Percentiles rank a stretch among this genome's conserved stretches.
Evolutionary conservation across 2,888 invertebrate species (phyloP).

Genomic region (Thera britannica): DNA sequence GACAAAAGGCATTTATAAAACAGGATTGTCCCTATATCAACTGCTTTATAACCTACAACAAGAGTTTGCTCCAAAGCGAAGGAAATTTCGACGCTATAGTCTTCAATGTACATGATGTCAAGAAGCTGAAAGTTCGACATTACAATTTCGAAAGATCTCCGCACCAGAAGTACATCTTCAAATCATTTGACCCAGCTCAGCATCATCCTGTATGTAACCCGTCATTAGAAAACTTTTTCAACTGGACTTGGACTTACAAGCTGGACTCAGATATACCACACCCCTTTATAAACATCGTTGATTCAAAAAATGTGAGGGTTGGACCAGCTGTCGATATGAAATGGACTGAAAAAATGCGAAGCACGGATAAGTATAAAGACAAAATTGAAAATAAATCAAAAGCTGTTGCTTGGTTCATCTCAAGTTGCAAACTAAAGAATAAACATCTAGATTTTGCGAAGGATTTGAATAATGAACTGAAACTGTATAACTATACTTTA

Average conservation of each 20-base stretch:
- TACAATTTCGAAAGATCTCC: conserved; percentile 56
- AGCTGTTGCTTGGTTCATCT: conserved; percentile 67
- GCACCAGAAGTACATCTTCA: conserved; percentile 69
- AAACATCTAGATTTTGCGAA: conserved; percentile 59
- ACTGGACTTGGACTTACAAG: conserved; percentile 78
- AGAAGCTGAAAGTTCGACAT: conserved; percentile 46
- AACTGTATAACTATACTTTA: conserved; percentile 62
- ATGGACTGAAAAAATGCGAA: conserved; percentile 61
- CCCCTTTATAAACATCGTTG: conserved; percentile 63
- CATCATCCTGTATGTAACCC: conserved; percentile 63
- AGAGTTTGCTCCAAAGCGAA: conserved; percentile 50
- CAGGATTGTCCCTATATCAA: conserved; percentile 69
- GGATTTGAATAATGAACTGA: conserved; percentile 59
- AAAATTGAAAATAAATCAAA: conserved; percentile 57
- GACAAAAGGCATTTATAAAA: conserved; percentile 64
- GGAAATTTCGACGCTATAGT: conserved; percentile 69
- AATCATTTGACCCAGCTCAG: conserved; percentile 63
- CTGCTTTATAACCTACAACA: conserved; percentile 70
- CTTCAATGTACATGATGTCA: conserved; percentile 59
- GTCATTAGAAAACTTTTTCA: conserved; percentile 69
- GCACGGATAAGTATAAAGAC: conserved; percentile 41
- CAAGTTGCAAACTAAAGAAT: conserved; percentile 60
- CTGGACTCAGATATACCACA: conserved; percentile 69
- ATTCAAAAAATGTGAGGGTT: conserved; percentile 50
- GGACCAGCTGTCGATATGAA: conserved; percentile 60